phyloP scores from a whole-genome alignment of 2,113 vertebrate species.

The Grantiella picta region DNA sequence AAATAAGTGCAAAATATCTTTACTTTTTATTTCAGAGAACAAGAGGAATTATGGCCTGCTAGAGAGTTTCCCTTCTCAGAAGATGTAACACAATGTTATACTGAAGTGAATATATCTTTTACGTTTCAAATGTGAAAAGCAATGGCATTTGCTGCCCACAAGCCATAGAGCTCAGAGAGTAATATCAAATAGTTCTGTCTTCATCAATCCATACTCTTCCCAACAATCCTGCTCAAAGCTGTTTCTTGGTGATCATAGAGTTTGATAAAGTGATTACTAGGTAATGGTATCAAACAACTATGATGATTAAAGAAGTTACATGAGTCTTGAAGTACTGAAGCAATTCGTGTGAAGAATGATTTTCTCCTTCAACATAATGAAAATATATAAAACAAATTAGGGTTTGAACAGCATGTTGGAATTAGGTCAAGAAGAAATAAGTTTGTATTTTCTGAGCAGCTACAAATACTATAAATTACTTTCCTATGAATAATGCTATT shows the following conservation, averaged over 20 bases:
- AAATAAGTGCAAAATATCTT: neutral
- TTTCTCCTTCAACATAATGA: conserved; percentile 63
- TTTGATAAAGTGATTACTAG: conserved; percentile 72
- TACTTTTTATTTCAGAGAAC: neutral
- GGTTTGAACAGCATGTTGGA: neutral
- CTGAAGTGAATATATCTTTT: neutral
- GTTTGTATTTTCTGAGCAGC: conserved; percentile 31
- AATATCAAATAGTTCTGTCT: conserved; percentile 40
- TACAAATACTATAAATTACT: neutral
- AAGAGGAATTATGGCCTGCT: neutral
- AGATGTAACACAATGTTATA: neutral
- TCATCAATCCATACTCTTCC: conserved; percentile 39
- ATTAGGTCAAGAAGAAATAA: conserved; percentile 7
- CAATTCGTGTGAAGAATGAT: conserved; percentile 64
- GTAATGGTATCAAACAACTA: conserved; percentile 68
- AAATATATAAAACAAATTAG: conserved; percentile 42
- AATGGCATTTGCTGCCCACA: neutral
- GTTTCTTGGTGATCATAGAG: conserved; percentile 57
- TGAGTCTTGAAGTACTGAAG: conserved; percentile 52
- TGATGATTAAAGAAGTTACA: conserved; percentile 63
- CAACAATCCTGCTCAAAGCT: conserved; percentile 52
- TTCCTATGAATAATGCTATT: neutral
- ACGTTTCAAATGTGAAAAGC: conserved; percentile 1
- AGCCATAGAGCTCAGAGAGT: neutral
- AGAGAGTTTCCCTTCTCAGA: neutral